phyloP scores from a whole-genome alignment of 2,797 vertebrate species.

The Podarcis lilfordi region DNA sequence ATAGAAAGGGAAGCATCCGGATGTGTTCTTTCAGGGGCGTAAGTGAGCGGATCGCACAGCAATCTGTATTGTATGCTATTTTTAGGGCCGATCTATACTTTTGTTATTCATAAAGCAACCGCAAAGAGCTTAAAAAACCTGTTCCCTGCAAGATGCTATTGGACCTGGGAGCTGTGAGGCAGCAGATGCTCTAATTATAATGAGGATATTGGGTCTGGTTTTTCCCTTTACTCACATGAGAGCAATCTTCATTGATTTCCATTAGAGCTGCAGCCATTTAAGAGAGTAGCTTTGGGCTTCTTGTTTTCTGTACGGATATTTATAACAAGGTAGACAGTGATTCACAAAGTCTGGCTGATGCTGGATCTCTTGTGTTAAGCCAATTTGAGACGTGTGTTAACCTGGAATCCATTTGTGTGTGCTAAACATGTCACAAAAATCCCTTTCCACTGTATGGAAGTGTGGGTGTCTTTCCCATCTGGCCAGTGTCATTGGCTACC shows the following conservation, averaged over 20 bases:
- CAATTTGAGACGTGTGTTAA: not conserved
- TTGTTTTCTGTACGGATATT: slow-evolving; percentile 3
- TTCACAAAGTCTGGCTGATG: not conserved
- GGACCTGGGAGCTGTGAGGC: slow-evolving; percentile 9
- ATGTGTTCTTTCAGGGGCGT: slow-evolving; percentile 81
- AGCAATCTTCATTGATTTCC: slow-evolving; percentile 23
- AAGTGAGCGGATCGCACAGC: slow-evolving; percentile 56
- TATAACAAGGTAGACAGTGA: not conserved
- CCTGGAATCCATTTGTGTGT: not conserved
- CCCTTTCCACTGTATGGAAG: not conserved
- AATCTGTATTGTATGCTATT: slow-evolving; percentile 27
- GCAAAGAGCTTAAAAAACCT: slow-evolving; percentile 16
- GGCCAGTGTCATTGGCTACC: not conserved
- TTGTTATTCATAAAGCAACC: slow-evolving; percentile 33
- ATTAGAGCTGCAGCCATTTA: slow-evolving; percentile 3
- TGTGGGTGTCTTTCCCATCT: not conserved
- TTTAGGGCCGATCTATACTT: slow-evolving; percentile 28
- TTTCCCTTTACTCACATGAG: not conserved
- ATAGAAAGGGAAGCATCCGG: slow-evolving; percentile 76
- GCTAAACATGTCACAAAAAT: not conserved
- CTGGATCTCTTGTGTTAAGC: not conserved
- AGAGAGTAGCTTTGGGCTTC: slow-evolving; percentile 7
- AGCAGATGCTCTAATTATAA: slow-evolving; percentile 23
- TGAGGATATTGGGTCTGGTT: slow-evolving; percentile 3
- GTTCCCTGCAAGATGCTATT: slow-evolving; percentile 17